Percentiles rank a stretch among this genome's conserved stretches.
Evolutionary conservation across 1,140 invertebrate genomes (phyloP).

Genomic region (Ceratosolen solmsi): DNA sequence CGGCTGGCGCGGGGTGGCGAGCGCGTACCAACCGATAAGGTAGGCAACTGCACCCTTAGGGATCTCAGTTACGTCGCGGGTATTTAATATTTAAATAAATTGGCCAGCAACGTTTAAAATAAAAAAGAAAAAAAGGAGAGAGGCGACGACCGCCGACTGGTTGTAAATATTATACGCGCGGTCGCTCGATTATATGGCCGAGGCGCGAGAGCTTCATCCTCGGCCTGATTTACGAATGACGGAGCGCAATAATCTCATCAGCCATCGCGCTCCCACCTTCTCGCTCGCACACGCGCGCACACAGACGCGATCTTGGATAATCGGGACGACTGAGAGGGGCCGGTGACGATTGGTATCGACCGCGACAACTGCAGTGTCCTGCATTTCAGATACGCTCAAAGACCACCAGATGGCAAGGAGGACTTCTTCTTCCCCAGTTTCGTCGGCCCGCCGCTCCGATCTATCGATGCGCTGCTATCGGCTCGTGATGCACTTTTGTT

Average conservation of each 20-base stretch:
- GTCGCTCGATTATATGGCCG: too few relatives aligned
- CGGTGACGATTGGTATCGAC: slow-evolving; percentile 64
- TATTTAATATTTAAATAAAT: slow-evolving; percentile 62
- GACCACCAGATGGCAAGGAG: slow-evolving; percentile 72
- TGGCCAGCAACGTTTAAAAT: slow-evolving; percentile 53
- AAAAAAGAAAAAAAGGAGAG: not conserved
- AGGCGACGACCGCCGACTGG: not conserved
- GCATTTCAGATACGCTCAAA: slow-evolving; percentile 59
- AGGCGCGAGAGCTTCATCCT: not conserved
- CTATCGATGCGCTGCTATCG: slow-evolving; percentile 48
- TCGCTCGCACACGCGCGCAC: too few relatives aligned
- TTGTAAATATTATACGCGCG: slow-evolving; percentile 33
- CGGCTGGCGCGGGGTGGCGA: slow-evolving; percentile 18
- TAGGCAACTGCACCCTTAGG: slow-evolving; percentile 58
- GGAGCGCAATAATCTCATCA: too few relatives aligned
- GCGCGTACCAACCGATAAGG: slow-evolving; percentile 66
- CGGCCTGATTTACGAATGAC: slow-evolving; percentile 54
- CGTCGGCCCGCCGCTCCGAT: slow-evolving; percentile 29
- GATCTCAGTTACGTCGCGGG: too few relatives aligned
- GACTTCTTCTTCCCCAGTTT: slow-evolving; percentile 60
- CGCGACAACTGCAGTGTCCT: slow-evolving; percentile 67
- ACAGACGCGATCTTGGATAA: too few relatives aligned
- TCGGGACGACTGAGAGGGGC: not conserved
- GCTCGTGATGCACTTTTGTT: not conserved
- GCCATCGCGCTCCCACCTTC: not conserved